A percentile compares a stretch with the other conserved stretches of the same genome.
These are phyloP conservation scores for Zygaena filipendulae DNA, from an alignment of 2,888 invertebrate genomes.

Conservation along the genomic window DNA sequence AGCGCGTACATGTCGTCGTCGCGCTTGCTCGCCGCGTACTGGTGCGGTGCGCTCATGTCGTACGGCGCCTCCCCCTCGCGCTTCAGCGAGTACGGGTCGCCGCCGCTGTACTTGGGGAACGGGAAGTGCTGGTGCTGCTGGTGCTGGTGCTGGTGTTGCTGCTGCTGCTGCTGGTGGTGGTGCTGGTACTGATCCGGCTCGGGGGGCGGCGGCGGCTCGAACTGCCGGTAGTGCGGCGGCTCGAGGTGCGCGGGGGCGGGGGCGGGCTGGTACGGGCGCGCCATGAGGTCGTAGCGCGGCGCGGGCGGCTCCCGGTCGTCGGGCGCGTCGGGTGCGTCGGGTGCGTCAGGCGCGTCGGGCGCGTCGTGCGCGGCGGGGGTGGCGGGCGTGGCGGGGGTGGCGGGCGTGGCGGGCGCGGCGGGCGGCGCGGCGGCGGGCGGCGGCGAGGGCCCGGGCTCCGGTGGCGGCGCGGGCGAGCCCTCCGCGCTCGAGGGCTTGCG, in stretches of 20 bases:
- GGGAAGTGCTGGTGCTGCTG: slow-evolving; percentile 51
- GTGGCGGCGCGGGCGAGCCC: slow-evolving; percentile 24
- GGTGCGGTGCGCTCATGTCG: slow-evolving; percentile 40
- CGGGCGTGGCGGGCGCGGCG: slow-evolving; percentile 6
- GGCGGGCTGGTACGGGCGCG: slow-evolving; percentile 9
- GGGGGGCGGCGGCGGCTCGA: slow-evolving; percentile 32
- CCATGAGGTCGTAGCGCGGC: slow-evolving; percentile 28
- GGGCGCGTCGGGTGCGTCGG: slow-evolving; percentile 24
- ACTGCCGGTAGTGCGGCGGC: slow-evolving; percentile 28
- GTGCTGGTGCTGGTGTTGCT: slow-evolving; percentile 26
- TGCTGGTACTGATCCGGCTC: slow-evolving; percentile 15
- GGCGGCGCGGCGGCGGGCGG: slow-evolving; percentile 30
- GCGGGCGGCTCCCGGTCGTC: slow-evolving; percentile 34
- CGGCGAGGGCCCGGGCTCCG: slow-evolving; percentile 33
- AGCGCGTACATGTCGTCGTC: slow-evolving; percentile 50
- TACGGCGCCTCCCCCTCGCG: slow-evolving; percentile 53
- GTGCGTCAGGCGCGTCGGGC: slow-evolving; percentile 43
- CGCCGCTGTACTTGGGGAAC: slow-evolving; percentile 49
- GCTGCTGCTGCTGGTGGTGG: slow-evolving; percentile 20
- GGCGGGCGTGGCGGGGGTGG: slow-evolving; percentile 20
- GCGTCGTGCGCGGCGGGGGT: slow-evolving; percentile 17
- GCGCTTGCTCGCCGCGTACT: slow-evolving; percentile 30
- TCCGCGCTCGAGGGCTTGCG: slow-evolving; percentile 37
- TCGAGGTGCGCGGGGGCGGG: slow-evolving; percentile 31
- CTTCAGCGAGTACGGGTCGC: slow-evolving; percentile 50